Conservation (phyloP, 2,888 invertebrate genomes). For the Unio delphinus region DNA sequence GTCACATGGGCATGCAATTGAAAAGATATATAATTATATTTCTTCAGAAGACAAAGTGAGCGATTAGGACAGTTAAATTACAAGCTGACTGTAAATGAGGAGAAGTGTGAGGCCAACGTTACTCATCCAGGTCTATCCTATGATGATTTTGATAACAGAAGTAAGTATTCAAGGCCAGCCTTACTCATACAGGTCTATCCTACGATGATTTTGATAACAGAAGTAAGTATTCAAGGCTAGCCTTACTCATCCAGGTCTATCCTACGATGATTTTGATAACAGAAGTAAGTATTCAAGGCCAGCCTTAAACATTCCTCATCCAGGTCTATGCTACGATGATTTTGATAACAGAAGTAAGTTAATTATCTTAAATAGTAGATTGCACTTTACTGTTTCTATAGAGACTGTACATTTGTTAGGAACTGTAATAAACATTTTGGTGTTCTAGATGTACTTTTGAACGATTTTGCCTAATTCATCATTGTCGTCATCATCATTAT, state of each 20-base stretch:
- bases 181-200: constrained; percentile 31
- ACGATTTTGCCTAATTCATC: no score
- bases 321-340: constrained; percentile 31
- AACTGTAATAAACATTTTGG: no score
- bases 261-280: constrained; percentile 34
- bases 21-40: no score
- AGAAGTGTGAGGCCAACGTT: constrained; percentile 32
- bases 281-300: constrained; percentile 31
- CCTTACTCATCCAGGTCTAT: constrained; percentile 32
- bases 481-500: no score
- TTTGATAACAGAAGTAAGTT: constrained; percentile 37
- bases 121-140: constrained; percentile 31
- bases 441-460: no score
- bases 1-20: no score
- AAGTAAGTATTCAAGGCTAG: constrained; percentile 28
- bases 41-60: constrained; percentile 1
- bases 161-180: constrained; percentile 27
- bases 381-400: no score
- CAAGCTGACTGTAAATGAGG: constrained; percentile 30
- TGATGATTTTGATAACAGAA: constrained; percentile 36
- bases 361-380: no score
- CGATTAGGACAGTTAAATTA: constrained; percentile 21
- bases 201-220: constrained; percentile 37
- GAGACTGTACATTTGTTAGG: no score
- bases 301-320: constrained; percentile 29